These are phyloP conservation scores for Phorcus lineatus DNA, from an alignment of 2,888 invertebrate genomes.

Conservation along the genomic window DNA sequence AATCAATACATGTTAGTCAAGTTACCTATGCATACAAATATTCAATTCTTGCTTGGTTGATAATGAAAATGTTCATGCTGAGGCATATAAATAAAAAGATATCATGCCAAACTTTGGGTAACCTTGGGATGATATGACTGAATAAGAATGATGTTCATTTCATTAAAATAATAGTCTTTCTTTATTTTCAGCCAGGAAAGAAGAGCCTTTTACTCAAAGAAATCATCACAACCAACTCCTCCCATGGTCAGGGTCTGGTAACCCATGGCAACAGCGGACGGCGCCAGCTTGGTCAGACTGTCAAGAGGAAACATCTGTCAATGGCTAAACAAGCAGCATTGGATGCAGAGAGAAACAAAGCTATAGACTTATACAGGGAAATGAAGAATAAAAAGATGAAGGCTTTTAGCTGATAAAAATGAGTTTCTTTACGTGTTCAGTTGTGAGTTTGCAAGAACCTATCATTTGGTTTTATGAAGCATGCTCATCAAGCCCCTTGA, in stretches of 20 bases:
- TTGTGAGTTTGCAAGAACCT: background rate
- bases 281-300: slow-evolving; percentile 54
- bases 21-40: too few relatives aligned
- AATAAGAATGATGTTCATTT: background rate
- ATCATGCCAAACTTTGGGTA: too few relatives aligned
- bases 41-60: too few relatives aligned
- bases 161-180: background rate
- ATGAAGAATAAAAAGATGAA: slow-evolving; percentile 49
- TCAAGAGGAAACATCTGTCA: slow-evolving; percentile 62
- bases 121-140: too few relatives aligned
- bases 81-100: too few relatives aligned
- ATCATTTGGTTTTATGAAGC: too few relatives aligned
- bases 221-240: slow-evolving; percentile 44
- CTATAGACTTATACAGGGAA: slow-evolving; percentile 60
- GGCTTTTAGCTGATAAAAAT: background rate
- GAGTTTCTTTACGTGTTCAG: background rate
- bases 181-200: slow-evolving; percentile 56
- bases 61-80: too few relatives aligned
- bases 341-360: slow-evolving; percentile 59
- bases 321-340: slow-evolving; percentile 53
- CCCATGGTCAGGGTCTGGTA: background rate
- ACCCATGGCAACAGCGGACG: slow-evolving; percentile 16
- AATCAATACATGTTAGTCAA: too few relatives aligned
- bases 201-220: slow-evolving; percentile 56
- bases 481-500: too few relatives aligned